Base-by-base conservation (phyloP, 2,113 vertebrate species). In the Tachuris rubrigastra region DNA sequence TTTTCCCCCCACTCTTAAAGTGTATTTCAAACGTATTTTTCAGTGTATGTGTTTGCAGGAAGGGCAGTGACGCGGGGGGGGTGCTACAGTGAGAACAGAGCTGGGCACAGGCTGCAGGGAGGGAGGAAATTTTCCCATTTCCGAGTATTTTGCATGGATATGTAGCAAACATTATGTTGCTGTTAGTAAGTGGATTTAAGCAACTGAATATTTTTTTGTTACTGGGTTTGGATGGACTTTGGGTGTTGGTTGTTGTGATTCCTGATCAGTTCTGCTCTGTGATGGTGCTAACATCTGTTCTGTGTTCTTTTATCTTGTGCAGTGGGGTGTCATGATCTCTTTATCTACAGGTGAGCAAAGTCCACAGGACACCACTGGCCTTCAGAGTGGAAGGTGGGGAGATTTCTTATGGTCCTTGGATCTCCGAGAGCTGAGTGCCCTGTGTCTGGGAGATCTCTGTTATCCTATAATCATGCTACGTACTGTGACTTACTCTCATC, bases 401-500 rank as follows among this genome's bases (percentile, higher is more conserved):
- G 20, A 18, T 62, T 67, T 75, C 37, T 10, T 24, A 3, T 19
- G 30, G 18, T 39, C 30, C 87, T 55, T 85, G 59, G 18, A 39
- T 84, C 33, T 1, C 0, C 1, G 4, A 25, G 33, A 60, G 33
- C 16, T 8, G 8, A 47, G 50, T 39, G 28, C 28, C 23, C 39
- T 8, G n/a, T 25, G 8, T 31, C 7, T 44, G 10, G 23, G 52
- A 62, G 12, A 28, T 42, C 11, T 50, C 50, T 47, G 19, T 17
- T 56, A 30, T 24, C 50, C 67, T 44, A 6, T 14, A 52, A 6
- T 65, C 28, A 14, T 28, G 12, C 9, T 25, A 9, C 8, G 4
- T 47, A 30, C 77, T 65, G 24, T 44, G 33, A 72, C 98, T 97
- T 94, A 99, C 99, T 98, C 95, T 97, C 95, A 99, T 99, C 60